Percentiles rank a stretch among this genome's conserved stretches.
These are phyloP conservation scores for Amphibalanus amphitrite DNA, from an alignment of 1,140 invertebrate species.

Conservation along the genomic window DNA sequence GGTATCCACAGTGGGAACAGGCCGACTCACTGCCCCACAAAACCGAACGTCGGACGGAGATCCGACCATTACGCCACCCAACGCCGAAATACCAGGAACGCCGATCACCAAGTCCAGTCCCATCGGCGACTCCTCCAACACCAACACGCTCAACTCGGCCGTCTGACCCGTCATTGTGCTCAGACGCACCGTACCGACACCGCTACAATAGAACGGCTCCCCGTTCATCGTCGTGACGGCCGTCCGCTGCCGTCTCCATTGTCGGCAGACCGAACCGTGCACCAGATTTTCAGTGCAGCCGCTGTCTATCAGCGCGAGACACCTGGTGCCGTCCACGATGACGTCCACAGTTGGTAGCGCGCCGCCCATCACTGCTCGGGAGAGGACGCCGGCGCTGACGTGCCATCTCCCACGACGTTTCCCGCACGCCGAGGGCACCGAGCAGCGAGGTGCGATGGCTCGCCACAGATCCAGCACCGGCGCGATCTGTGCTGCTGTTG, in stretches of 20 bases:
- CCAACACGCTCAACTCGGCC: constrained; percentile 3
- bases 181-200: constrained; percentile 7
- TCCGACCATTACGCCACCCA: constrained; percentile 8
- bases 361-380: constrained; percentile 6
- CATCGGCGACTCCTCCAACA: constrained; percentile 5
- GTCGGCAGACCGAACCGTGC: neutral
- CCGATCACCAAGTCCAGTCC: constrained; percentile 8
- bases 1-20: constrained; percentile 2
- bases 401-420: constrained; percentile 10
- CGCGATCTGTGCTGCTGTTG: neutral
- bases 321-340: constrained; percentile 1
- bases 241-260: neutral
- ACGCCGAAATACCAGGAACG: neutral
- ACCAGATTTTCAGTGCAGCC: constrained; percentile 4
- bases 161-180: neutral
- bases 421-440: constrained; percentile 3
- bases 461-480: constrained; percentile 5
- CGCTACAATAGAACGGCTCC: constrained; percentile 10
- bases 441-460: neutral
- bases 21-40: neutral
- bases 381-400: constrained; percentile 12
- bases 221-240: constrained; percentile 7
- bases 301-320: neutral
- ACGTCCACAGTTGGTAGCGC: neutral
- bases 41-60: neutral